phyloP scores from a whole-genome alignment of 1,140 invertebrate species.

The Eciton burchellii region DNA sequence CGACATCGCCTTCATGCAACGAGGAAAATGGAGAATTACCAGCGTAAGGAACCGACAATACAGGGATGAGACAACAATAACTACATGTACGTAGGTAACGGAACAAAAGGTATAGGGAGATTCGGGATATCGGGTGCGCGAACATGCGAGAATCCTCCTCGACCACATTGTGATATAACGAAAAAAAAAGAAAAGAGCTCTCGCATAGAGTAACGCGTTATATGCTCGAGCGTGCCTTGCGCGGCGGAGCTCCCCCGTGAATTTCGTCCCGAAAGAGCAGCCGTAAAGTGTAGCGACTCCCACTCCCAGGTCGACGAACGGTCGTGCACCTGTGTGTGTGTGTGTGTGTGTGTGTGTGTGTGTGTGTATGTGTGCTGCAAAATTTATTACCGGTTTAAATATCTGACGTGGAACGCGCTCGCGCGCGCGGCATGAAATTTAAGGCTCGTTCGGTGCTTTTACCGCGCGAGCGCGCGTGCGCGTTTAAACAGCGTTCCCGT shows the following conservation, averaged over 20 bases:
- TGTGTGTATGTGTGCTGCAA: constrained; percentile 40
- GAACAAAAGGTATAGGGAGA: constrained; percentile 32
- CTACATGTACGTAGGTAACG: constrained; percentile 81
- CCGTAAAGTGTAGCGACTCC: constrained; percentile 53
- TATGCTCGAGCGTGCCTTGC: constrained; percentile 42
- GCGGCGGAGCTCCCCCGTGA: constrained; percentile 34
- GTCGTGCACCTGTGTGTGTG: constrained; percentile 48
- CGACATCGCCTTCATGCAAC: constrained; percentile 84
- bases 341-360: too few species aligned
- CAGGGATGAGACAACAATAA: constrained; percentile 86
- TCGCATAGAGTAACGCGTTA: constrained; percentile 43
- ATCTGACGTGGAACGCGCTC: constrained; percentile 50
- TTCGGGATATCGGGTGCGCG: constrained; percentile 48
- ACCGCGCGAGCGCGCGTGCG: too few species aligned
- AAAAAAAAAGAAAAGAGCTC: constrained; percentile 49
- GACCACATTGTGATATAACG: constrained; percentile 84
- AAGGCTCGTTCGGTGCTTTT: constrained; percentile 55
- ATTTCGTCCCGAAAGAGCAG: constrained; percentile 55
- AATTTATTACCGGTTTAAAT: constrained; percentile 61
- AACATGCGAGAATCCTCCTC: constrained; percentile 74
- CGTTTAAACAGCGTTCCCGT: constrained; percentile 40
- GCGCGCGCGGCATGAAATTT: constrained; percentile 45
- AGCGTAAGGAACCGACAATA: constrained; percentile 84
- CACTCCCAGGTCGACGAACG: constrained; percentile 37
- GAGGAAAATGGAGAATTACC: constrained; percentile 76